Evolutionary conservation across 2,113 vertebrate species (phyloP).

Genomic region (Sminthopsis crassicaudata): DNA sequence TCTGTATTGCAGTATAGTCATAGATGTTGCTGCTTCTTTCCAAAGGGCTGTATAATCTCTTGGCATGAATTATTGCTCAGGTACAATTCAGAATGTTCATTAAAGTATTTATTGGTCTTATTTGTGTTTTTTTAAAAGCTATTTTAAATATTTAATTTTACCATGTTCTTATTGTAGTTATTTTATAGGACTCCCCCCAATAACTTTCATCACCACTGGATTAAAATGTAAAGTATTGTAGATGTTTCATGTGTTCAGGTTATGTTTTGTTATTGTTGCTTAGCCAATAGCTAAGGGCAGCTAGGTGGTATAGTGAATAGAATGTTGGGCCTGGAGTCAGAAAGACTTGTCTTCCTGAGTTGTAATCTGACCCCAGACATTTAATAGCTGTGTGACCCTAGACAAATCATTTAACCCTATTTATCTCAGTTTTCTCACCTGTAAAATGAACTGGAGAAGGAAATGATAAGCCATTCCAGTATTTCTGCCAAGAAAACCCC

Average conservation of each 20-base stretch:
- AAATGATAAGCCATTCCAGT: not conserved
- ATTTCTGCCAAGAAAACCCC: too few relatives aligned
- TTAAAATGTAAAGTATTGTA: constrained; percentile 1
- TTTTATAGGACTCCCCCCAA: not conserved
- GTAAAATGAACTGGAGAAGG: not conserved
- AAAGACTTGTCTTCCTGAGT: too few relatives aligned
- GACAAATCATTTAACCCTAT: not conserved
- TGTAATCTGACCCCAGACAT: too few relatives aligned
- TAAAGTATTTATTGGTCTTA: not conserved
- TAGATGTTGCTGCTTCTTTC: constrained; percentile 1
- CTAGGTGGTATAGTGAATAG: not conserved
- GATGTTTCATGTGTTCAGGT: not conserved
- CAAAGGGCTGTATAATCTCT: not conserved
- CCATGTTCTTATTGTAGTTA: too few relatives aligned
- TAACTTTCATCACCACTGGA: not conserved
- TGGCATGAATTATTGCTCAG: not conserved
- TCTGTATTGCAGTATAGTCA: not conserved
- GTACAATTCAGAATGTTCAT: not conserved
- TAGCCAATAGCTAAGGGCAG: not conserved
- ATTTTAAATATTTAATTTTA: not conserved
- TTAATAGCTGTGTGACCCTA: too few relatives aligned
- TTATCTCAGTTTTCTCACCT: not conserved
- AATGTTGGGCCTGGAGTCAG: not conserved
- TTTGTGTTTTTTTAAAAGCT: constrained; percentile 3
- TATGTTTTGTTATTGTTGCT: not conserved